phyloP scores from a whole-genome alignment of 2,797 vertebrate genomes.

The Tadarida brasiliensis region DNA sequence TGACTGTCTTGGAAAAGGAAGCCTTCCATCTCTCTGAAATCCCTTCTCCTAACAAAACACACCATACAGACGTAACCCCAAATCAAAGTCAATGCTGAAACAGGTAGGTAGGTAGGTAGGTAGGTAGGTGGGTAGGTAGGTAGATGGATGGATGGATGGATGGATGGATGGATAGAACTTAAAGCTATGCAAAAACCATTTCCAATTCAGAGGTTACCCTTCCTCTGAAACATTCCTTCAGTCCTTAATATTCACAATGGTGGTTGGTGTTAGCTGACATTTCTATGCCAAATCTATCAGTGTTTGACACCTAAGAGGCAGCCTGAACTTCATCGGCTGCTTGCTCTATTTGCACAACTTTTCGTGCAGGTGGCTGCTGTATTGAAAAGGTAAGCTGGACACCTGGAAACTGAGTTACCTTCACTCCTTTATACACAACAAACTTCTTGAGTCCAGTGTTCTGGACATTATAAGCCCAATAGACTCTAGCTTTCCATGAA shows the following conservation, averaged over 20 bases:
- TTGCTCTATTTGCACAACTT: background rate
- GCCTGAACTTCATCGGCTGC: background rate
- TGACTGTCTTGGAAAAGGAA: background rate
- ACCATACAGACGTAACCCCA: background rate
- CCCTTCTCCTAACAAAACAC: background rate
- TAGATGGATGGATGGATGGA: background rate
- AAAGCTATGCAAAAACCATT: background rate
- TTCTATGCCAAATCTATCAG: background rate
- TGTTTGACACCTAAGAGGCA: background rate
- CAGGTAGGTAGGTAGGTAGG: background rate
- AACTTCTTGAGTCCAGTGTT: background rate
- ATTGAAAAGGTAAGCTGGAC: conserved; percentile 3
- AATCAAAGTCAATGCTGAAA: background rate
- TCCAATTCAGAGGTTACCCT: background rate
- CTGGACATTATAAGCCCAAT: background rate
- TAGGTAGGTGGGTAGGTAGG: background rate
- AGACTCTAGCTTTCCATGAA: background rate
- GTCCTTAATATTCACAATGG: background rate
- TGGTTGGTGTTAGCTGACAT: background rate
- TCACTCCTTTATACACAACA: too few relatives aligned
- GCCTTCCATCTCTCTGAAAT: background rate
- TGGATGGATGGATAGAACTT: background rate
- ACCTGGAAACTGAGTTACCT: background rate
- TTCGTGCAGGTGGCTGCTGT: background rate
- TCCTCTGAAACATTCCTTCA: background rate